phyloP scores from a whole-genome alignment of 35 echinoderm and acorn worm species.

The Ophioderma brevispina region DNA sequence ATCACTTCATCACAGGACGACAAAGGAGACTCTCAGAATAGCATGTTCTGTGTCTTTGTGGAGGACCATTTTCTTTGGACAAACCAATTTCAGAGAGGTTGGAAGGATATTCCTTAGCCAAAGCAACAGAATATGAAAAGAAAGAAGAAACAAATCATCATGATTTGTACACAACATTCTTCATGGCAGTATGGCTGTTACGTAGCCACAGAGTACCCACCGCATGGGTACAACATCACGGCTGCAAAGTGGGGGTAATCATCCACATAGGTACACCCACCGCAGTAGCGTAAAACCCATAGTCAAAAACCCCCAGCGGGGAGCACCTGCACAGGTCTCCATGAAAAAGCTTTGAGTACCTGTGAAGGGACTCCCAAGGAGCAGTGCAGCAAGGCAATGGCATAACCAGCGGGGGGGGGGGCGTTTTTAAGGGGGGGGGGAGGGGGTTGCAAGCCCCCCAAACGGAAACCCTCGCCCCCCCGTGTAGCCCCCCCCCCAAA shows the following conservation, averaged over 20 bases:
- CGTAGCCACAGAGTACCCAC: neutral
- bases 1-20: neutral
- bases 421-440: too few relatives aligned
- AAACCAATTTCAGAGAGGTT: conserved; percentile 20
- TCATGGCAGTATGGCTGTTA: neutral
- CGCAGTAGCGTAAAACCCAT: neutral
- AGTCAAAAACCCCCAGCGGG: neutral
- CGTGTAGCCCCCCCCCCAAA: too few relatives aligned
- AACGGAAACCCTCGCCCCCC: too few relatives aligned
- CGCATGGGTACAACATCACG: too few relatives aligned
- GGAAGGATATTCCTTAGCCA: neutral
- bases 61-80: conserved; percentile 20
- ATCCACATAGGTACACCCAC: too few relatives aligned
- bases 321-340: neutral
- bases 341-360: neutral
- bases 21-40: conserved; percentile 23
- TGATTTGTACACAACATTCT: neutral
- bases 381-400: too few relatives aligned
- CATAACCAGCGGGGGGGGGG: too few relatives aligned
- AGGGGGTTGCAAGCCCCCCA: too few relatives aligned
- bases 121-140: conserved; percentile 1
- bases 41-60: neutral
- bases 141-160: neutral
- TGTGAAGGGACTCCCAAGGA: neutral
- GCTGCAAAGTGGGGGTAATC: too few relatives aligned